A percentile compares a stretch with the other conserved stretches of the same genome.
phyloP scores from a whole-genome alignment of 1,140 invertebrate species.

The Argopecten irradians region DNA sequence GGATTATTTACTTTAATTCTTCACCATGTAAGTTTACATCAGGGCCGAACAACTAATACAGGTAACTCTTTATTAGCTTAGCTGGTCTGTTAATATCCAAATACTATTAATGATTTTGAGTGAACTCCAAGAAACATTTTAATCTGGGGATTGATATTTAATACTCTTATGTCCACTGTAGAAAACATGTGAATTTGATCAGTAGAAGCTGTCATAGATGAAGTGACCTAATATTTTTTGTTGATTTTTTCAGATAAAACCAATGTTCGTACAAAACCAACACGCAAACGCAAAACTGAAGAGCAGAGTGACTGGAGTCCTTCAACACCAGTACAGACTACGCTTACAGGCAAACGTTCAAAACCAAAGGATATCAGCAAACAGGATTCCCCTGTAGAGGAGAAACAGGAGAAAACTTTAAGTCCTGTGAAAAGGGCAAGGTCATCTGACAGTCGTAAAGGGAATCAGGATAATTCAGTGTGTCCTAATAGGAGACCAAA shows the following conservation, averaged over 20 bases:
- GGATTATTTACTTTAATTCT: neutral
- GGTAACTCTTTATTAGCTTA: neutral
- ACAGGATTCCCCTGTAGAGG: neutral
- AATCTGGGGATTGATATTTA: neutral
- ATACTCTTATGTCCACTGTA: neutral
- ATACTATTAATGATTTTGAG: neutral
- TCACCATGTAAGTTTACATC: neutral
- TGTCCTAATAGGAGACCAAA: neutral
- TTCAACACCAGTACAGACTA: neutral
- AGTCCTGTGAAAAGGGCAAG: constrained; percentile 14
- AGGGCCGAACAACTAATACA: neutral
- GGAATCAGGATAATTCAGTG: neutral
- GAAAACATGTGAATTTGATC: neutral
- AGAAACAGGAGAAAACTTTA: constrained; percentile 23
- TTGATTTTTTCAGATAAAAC: neutral
- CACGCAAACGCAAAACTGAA: neutral
- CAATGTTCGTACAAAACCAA: constrained; percentile 16
- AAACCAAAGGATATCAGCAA: neutral
- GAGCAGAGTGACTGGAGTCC: neutral
- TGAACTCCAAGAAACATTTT: neutral
- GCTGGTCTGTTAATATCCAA: neutral
- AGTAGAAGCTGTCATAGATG: neutral
- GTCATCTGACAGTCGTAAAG: neutral
- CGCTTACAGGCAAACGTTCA: neutral
- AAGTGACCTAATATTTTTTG: neutral